A percentile compares a stretch with the other conserved stretches of the same genome.
Conservation (phyloP, 2,113 vertebrate species). For the Spilogale gracilis region DNA sequence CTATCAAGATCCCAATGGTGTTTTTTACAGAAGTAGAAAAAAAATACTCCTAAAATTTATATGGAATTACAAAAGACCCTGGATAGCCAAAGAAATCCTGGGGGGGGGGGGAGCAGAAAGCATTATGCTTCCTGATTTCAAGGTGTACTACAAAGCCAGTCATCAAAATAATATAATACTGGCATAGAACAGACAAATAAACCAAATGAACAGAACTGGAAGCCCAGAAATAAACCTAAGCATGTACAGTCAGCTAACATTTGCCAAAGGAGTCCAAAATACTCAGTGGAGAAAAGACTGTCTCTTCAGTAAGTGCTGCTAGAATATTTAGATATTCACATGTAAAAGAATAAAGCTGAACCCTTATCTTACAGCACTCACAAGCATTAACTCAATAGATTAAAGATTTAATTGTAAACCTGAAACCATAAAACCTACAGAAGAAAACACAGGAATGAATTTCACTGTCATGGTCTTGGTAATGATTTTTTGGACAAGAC, state of each 20-base stretch:
- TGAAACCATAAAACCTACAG: background rate
- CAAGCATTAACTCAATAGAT: background rate
- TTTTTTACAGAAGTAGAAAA: background rate
- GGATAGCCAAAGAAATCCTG: background rate
- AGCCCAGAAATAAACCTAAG: background rate
- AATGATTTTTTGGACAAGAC: background rate
- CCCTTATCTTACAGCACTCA: background rate
- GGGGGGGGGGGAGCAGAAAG: background rate
- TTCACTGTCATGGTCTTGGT: background rate
- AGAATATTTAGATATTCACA: background rate
- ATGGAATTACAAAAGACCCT: background rate
- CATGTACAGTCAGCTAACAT: background rate
- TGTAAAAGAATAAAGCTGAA: background rate
- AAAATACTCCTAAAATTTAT: background rate
- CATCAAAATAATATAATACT: background rate
- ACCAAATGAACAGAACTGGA: background rate
- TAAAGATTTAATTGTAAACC: background rate
- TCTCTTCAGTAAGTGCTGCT: background rate
- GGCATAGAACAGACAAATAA: background rate
- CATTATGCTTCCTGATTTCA: background rate
- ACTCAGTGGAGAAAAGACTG: background rate
- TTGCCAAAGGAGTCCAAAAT: background rate
- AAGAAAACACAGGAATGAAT: background rate
- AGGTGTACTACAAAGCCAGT: background rate
- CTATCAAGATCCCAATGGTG: background rate